phyloP scores from a whole-genome alignment of 2,113 vertebrate genomes.

The Salvelinus alpinus region DNA sequence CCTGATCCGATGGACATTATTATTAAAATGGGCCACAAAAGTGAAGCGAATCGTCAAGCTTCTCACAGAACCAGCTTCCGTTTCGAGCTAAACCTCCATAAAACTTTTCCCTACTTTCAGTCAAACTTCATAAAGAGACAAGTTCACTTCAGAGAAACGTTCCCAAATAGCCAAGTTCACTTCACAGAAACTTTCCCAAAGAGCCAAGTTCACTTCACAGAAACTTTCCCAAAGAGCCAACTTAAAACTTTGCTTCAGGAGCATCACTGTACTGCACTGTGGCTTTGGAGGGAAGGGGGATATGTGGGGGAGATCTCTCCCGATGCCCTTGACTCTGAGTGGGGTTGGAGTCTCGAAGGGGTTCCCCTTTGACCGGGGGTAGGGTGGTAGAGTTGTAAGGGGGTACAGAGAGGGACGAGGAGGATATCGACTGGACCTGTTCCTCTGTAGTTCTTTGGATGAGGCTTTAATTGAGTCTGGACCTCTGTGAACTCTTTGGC shows the following conservation, averaged over 20 bases:
- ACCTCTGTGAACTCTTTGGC: no score
- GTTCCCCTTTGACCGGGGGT: not conserved
- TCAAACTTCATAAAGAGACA: no score
- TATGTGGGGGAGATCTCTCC: no score
- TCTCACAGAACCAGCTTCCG: not conserved
- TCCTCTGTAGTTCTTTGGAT: not conserved
- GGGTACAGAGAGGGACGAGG: not conserved
- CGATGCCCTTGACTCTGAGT: no score
- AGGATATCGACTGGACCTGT: not conserved
- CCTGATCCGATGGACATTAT: not conserved
- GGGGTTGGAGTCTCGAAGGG: no score
- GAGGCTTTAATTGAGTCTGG: no score
- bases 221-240: not conserved
- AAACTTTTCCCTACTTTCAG: not conserved
- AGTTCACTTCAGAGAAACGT: no score
- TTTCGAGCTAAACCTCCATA: no score
- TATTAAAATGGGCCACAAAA: not conserved
- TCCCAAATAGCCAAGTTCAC: no score
- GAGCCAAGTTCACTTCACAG: not conserved
- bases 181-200: not conserved
- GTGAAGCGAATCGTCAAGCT: not conserved
- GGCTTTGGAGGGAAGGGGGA: not conserved
- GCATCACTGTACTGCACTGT: not conserved
- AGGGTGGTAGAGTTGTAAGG: not conserved
- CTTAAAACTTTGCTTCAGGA: not conserved